Base-by-base conservation (phyloP, 2,797 vertebrate species). In the Erethizon dorsatum region DNA sequence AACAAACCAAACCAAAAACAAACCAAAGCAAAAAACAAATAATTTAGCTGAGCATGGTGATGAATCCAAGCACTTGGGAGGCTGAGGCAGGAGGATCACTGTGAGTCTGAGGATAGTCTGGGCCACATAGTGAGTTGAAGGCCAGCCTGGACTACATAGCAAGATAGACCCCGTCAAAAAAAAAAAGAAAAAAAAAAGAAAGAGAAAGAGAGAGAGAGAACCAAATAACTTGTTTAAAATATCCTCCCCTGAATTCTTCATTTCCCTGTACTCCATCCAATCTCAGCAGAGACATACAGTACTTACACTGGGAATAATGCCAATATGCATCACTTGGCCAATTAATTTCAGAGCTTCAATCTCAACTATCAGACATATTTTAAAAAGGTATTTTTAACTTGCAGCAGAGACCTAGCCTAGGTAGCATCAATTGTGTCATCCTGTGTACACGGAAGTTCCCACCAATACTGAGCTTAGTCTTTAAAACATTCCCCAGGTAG, bases 401-500 rank as follows among this genome's bases (percentile, higher is more conserved):
- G 41, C 37, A 71, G 37, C 37, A 71, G 18, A 41, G 9, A 41
- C 37, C 37, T 41, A 5, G 31, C 0, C 31, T 86, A n/a, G 10
- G 20, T 1, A 61, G 7, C 3, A 33, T 11, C 47, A 61, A 9
- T 14, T 26, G 4, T n/a, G 2, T 45, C n/a, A 63, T 71, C 22
- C 18, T 41, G 13, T 47, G 5, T 8, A 6, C 8, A 2, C 15
- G 12, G 0, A 50, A 24, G 2, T 52, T 31, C 28, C 5, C 22
- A 13, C 31, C 7, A 69, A 4, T 3, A 0, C 6, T 71, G 9
- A 88, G 37, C 10, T 69, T 57, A 5, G 75, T 80, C 65, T 85
- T 93, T 11, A 87, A 73, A 95, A 73, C 15, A 12, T 8, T 89
- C 6, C 14, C 31, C 13, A 77, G 14, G 33, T 17, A 37, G 31